Evolutionary conservation across 1,140 invertebrate genomes (phyloP).

Genomic region (Drosophila melanica): DNA sequence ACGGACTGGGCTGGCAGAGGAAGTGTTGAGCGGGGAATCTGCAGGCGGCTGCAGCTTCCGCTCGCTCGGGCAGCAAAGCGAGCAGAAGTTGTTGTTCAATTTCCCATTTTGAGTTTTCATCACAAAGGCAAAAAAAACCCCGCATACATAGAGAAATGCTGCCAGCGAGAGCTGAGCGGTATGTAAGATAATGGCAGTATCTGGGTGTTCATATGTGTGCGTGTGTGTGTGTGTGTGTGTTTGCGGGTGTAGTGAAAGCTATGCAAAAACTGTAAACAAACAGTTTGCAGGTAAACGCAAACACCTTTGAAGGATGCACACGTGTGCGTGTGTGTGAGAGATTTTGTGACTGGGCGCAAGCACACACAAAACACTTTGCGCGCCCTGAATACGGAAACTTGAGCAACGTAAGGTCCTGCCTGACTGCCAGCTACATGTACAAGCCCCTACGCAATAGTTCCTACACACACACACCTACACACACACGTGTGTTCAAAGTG

Average conservation of each 20-base stretch:
- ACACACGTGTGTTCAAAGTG: conserved; percentile 47
- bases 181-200: conserved; percentile 74
- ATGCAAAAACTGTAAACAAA: conserved; percentile 79
- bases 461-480: background rate
- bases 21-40: conserved; percentile 2
- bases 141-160: background rate
- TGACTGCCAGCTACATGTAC: background rate
- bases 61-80: conserved; percentile 80
- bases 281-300: conserved; percentile 78
- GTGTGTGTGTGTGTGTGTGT: conserved; percentile 33
- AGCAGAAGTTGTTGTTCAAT: conserved; percentile 82
- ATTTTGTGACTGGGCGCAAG: conserved; percentile 27
- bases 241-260: conserved; percentile 60
- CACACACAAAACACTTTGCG: conserved; percentile 65
- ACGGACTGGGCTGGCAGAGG: conserved; percentile 37
- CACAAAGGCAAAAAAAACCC: conserved; percentile 26
- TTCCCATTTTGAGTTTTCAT: conserved; percentile 79
- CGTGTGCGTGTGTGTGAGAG: conserved; percentile 13
- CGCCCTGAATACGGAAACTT: conserved; percentile 69
- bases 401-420: conserved; percentile 40
- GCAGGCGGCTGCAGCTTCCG: conserved; percentile 55
- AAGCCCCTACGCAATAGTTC: background rate
- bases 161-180: conserved; percentile 29
- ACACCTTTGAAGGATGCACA: conserved; percentile 74
- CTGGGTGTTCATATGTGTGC: conserved; percentile 20